These are phyloP conservation scores for Nerophis lumbriciformis DNA, from an alignment of 2,113 vertebrate species.

Conservation along the genomic window DNA sequence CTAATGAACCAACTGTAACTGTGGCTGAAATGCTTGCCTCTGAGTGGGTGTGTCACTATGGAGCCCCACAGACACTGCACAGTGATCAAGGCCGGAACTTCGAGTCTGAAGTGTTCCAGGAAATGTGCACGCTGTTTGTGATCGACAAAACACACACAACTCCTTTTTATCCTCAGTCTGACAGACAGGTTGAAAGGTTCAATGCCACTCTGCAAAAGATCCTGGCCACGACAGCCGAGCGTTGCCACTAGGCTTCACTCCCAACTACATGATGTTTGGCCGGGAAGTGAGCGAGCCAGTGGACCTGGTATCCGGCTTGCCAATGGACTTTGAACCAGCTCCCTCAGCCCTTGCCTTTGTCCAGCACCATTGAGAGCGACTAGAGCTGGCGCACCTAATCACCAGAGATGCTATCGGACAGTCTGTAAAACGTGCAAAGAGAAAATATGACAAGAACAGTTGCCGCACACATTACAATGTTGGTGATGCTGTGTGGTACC, in stretches of 20 bases:
- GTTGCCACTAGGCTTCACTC: background rate
- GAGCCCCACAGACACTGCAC: no score
- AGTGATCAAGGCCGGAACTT: no score
- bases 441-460: no score
- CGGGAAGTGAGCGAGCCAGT: background rate
- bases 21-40: no score
- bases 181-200: slow-evolving; percentile 18
- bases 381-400: slow-evolving; percentile 2
- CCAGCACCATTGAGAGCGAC: background rate
- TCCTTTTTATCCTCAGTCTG: background rate
- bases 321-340: background rate
- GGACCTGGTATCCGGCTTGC: background rate
- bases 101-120: no score
- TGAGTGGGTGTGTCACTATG: no score
- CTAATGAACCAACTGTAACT: no score
- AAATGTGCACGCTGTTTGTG: no score
- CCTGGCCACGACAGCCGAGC: background rate
- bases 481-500: background rate
- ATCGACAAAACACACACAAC: no score
- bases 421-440: background rate
- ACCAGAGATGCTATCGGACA: background rate
- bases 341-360: slow-evolving; percentile 1
- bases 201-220: slow-evolving; percentile 37
- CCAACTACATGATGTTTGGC: background rate
- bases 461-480: no score